Evolutionary conservation across 2,113 vertebrate species (phyloP).

Genomic region (Strix aluco): DNA sequence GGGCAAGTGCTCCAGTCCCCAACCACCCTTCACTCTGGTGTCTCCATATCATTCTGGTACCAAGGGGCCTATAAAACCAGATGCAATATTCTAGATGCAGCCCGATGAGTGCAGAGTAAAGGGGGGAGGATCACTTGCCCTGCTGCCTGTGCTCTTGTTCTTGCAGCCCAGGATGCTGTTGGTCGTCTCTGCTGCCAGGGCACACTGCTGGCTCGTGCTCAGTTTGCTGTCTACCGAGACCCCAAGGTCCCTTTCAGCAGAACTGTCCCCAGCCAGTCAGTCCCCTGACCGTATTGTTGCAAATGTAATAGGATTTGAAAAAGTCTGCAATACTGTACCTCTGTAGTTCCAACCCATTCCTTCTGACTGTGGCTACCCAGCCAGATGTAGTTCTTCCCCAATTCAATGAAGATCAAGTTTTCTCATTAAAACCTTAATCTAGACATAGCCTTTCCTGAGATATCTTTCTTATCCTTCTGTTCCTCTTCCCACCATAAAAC

Average conservation of each 20-base stretch:
- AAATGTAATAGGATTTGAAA: background rate
- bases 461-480: background rate
- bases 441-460: background rate
- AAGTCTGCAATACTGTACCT: background rate
- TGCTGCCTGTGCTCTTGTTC: background rate
- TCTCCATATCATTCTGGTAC: background rate
- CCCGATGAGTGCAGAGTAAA: background rate
- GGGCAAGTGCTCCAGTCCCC: background rate
- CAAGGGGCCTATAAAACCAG: background rate
- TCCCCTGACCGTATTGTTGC: background rate
- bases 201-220: background rate
- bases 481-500: background rate
- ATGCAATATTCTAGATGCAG: background rate
- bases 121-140: background rate
- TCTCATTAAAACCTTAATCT: background rate
- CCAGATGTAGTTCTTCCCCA: background rate
- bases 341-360: background rate
- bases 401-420: background rate
- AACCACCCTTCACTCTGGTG: background rate
- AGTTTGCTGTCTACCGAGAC: background rate
- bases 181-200: background rate
- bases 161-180: background rate
- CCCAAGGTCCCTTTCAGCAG: background rate
- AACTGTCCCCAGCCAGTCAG: background rate
- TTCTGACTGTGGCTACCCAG: background rate